phyloP scores from a whole-genome alignment of 1,140 invertebrate species.

The Geopemphigus sp. region DNA sequence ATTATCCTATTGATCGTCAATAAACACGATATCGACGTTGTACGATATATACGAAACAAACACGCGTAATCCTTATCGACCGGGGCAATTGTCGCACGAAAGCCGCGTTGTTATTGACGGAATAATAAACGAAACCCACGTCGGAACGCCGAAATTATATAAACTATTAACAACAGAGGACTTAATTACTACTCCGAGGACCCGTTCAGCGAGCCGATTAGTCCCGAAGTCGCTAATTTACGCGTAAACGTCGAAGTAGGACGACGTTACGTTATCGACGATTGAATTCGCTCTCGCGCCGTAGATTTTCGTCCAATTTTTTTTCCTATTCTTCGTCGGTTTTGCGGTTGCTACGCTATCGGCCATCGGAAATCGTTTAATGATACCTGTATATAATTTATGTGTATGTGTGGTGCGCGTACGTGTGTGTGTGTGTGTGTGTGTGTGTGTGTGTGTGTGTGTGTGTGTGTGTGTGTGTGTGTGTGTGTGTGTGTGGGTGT shows the following conservation, averaged over 20 bases:
- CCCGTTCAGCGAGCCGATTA: neutral
- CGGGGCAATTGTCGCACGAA: neutral
- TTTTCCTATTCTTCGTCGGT: constrained; percentile 29
- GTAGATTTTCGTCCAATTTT: constrained; percentile 19
- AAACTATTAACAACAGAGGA: neutral
- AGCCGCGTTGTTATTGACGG: neutral
- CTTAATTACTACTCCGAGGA: neutral
- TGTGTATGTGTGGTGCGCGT: too few species aligned
- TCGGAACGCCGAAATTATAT: too few species aligned
- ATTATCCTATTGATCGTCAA: constrained; percentile 15
- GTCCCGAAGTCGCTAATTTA: constrained; percentile 12
- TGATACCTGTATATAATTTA: neutral
- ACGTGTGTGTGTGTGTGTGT: too few species aligned
- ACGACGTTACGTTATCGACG: constrained; percentile 24
- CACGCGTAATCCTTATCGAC: neutral
- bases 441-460: too few species aligned
- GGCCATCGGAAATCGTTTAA: constrained; percentile 13
- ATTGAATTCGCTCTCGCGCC: constrained; percentile 26
- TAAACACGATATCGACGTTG: too few species aligned
- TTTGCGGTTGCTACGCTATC: constrained; percentile 28
- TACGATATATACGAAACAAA: neutral
- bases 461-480: too few species aligned
- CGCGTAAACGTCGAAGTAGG: constrained; percentile 31
- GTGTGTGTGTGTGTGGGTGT: too few species aligned
- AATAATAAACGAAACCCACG: too few species aligned